Base-by-base conservation (phyloP, 1,140 invertebrate genomes). In the Brachionus angularis region DNA sequence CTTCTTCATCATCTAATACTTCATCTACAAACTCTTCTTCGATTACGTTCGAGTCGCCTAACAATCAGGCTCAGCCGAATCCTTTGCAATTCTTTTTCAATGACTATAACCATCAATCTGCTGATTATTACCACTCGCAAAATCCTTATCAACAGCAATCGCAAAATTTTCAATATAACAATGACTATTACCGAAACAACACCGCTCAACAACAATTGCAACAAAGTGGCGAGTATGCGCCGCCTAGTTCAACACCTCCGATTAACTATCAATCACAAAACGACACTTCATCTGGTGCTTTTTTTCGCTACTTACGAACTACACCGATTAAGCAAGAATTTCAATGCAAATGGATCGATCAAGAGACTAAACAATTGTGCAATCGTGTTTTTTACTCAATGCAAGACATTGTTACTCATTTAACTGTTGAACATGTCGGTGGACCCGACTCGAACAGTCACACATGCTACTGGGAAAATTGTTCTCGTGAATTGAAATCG, bases 401-500 rank as follows among this genome's bases (percentile, higher is more conserved):
- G 70, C 49, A 71, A 14, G 50, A 71, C 31, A 67, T 67, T 2
- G 70, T 71, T 10, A 71, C 70, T 36, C 70, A 71, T 71, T 44
- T 71, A 14, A 71, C 49, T 16, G 49, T 71, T 14, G 70, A 71
- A n/a, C 70, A 71, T 33, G 70, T 71, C 5, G 39, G 70, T 23
- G 70, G 50, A 23, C 50, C 70, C 0, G 70, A 71, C 16, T 49
- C 23, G 4, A n/a, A 23, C 14, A 44, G 16, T 25, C 70, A 71
- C 27, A 58, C 52, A 21, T 71, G 70, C 33, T 71, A 10, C 21
- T 71, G 70, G 70, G 49, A 55, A n/a, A 39, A 58, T 33, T 71
- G 70, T 55, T 34, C 21, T 18, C 23, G 70, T 16, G 49, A 55
- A 25, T 16, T 49, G 18, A 42, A 53, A 33, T 91, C 95, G 21